Evolutionary conservation across 1,140 invertebrate species (phyloP), one percentile per base, ranked within the genome.

Genomic region (Mactra quadrangularis): DNA sequence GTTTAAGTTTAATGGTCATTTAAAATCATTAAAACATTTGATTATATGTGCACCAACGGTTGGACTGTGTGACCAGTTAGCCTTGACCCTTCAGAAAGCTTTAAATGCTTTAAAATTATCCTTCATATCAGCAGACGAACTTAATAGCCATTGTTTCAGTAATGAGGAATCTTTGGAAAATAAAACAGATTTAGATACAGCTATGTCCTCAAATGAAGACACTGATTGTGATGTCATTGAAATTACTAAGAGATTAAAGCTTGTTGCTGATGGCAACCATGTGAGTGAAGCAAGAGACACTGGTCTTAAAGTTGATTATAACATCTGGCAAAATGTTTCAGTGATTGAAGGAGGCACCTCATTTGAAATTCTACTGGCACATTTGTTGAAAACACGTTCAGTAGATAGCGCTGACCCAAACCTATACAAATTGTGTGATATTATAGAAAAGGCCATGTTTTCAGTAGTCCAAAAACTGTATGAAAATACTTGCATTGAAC

Each of bases 21-120:
- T 19, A 13, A 22, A 59, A 17, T 25, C 64, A 15, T 27, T 57
- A 15, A 74, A 74, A 74, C 71, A 74, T 59, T 41, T 74, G 33
- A 45, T 74, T 17, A 33, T 74, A 19, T 74, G 71, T 74, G 71
- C 71, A 3, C 71, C 71, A 59, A 74, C 71, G 0, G 29, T 74
- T 0, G 71, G 71, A 57, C 25, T 74, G 22, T 57, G 53, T 38
- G 71, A 74, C 50, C 71, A 74, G 52, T 57, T 59, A 41, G 55
- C 71, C 7, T 13, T 74, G 11, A n/a, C 38, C n/a, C 25, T 59
- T 29, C 53, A 59, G n/a, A 74, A 74, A 27, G 71, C 33, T 15
- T 27, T 74, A 15, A 57, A 74, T 74, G 52, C 71, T 9, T 41
- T 74, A 22, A 59, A 41, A 41, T 41, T 15, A 41, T 41, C 38